Percentiles rank a stretch among this genome's conserved stretches.
These are phyloP conservation scores for Opisthocomus hoazin DNA, from an alignment of 2,113 vertebrate species.

Conservation along the genomic window DNA sequence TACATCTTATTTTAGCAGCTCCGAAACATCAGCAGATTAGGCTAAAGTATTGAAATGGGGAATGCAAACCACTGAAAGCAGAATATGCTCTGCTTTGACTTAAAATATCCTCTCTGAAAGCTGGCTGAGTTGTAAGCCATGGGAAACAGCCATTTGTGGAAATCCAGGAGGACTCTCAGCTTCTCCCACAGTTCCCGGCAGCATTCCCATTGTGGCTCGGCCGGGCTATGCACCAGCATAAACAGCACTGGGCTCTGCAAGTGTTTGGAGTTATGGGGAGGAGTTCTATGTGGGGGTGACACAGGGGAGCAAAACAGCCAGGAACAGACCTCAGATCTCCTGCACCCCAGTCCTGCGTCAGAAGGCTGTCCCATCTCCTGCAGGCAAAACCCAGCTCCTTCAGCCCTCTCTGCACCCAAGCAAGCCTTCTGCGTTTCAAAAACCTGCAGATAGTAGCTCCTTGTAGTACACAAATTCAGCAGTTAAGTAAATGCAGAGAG, in stretches of 20 bases:
- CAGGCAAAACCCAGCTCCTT: not conserved
- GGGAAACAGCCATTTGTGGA: not conserved
- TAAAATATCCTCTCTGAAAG: not conserved
- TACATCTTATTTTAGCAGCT: not conserved
- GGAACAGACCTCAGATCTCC: not conserved
- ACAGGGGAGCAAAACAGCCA: not conserved
- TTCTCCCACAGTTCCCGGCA: not conserved
- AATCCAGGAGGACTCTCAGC: not conserved
- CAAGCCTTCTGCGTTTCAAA: not conserved
- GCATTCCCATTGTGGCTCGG: fast-evolving
- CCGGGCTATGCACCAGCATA: fast-evolving
- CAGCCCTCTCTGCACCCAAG: not conserved
- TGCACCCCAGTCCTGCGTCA: not conserved
- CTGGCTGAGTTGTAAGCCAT: not conserved
- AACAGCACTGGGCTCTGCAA: not conserved
- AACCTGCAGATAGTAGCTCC: not conserved
- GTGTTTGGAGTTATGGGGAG: not conserved
- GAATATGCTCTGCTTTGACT: not conserved
- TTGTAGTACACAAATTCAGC: not conserved
- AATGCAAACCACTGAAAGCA: not conserved
- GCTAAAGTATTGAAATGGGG: not conserved
- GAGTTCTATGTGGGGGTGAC: not conserved
- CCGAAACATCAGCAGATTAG: not conserved
- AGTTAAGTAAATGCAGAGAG: not conserved
- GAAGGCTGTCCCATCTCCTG: not conserved